Evolutionary conservation across 2,113 vertebrate species (phyloP).

Genomic region (Paramormyrops kingsleyae): DNA sequence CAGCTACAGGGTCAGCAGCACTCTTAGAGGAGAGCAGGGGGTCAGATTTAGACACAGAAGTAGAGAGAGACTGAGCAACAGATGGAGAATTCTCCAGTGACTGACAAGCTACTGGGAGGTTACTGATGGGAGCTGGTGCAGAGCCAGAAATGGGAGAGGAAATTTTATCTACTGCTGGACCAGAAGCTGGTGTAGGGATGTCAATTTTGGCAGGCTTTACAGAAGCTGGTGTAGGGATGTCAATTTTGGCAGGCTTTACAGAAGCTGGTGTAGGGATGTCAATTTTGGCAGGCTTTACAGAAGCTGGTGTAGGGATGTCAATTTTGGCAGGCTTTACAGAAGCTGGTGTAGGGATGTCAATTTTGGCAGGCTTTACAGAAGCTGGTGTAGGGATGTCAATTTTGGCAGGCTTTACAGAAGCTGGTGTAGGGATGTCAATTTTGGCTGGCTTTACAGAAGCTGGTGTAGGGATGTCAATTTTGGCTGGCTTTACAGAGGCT

Average conservation of each 20-base stretch:
- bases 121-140: conserved; percentile 7
- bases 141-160: conserved; percentile 1
- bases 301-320: not conserved
- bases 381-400: not conserved
- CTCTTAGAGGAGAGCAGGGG: conserved; percentile 30
- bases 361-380: conserved; percentile 8
- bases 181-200: conserved; percentile 20
- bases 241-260: conserved; percentile 9
- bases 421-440: conserved; percentile 2
- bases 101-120: conserved; percentile 9
- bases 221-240: not conserved
- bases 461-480: conserved; percentile 5
- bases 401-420: conserved; percentile 7
- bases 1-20: conserved; percentile 38
- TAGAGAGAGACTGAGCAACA: conserved; percentile 15
- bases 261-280: conserved; percentile 1
- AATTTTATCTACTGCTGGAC: conserved; percentile 12
- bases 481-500: conserved; percentile 2
- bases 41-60: conserved; percentile 11
- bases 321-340: conserved; percentile 8
- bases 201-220: conserved; percentile 9
- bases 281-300: conserved; percentile 7
- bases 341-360: conserved; percentile 1
- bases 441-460: conserved; percentile 2
- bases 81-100: not conserved